Evolutionary conservation across 2,113 vertebrate species (phyloP).

Genomic region (Mola mola): DNA sequence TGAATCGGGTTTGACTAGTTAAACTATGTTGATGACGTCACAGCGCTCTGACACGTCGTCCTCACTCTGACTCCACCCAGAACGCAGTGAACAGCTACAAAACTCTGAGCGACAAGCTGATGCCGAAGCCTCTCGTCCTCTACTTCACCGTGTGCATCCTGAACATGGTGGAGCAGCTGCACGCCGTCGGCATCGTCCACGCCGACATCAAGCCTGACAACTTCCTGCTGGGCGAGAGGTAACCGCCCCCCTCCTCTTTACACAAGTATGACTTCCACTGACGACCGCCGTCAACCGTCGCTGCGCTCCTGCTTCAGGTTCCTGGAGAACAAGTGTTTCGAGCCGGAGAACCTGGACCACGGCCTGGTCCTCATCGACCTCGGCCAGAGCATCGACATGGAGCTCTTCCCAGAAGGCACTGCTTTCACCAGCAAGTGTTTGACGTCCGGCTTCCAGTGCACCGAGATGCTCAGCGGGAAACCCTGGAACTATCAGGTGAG

Average conservation of each 20-base stretch:
- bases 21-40: no score
- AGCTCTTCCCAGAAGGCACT: constrained; percentile 88
- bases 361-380: constrained; percentile 92
- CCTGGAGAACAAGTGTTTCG: constrained; percentile 83
- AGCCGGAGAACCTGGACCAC: constrained; percentile 82
- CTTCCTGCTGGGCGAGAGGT: constrained; percentile 91
- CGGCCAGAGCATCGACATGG: constrained; percentile 95
- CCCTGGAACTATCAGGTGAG: constrained; percentile 96
- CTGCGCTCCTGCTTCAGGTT: constrained; percentile 81
- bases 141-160: constrained; percentile 91
- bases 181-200: constrained; percentile 86
- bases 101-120: constrained; percentile 85
- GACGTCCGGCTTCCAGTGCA: constrained; percentile 95
- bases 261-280: background rate
- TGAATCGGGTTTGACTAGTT: no score
- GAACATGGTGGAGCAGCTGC: constrained; percentile 89
- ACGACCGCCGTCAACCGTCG: background rate
- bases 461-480: constrained; percentile 90
- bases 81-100: constrained; percentile 91
- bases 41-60: no score
- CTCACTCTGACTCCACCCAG: constrained; percentile 77
- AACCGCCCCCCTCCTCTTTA: background rate
- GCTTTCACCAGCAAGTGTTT: constrained; percentile 87
- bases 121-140: constrained; percentile 90
- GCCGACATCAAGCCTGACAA: constrained; percentile 98